Conservation (phyloP, 2,888 invertebrate genomes). For the Rhingia rostrata region DNA sequence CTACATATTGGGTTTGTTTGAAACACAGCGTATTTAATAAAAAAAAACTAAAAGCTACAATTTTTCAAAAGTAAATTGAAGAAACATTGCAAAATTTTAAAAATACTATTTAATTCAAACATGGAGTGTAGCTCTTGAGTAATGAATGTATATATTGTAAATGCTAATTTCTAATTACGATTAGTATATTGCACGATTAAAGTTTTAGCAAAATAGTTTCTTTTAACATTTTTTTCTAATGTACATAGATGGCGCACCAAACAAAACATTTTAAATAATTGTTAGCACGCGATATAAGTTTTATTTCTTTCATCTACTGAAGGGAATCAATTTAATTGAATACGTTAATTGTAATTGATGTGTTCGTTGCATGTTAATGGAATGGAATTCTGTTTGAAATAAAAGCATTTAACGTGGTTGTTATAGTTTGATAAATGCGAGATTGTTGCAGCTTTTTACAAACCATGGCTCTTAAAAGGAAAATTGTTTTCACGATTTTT, state of each 20-base stretch:
- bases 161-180: slow-evolving; percentile 40
- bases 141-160: too few relatives aligned
- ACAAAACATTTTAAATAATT: slow-evolving; percentile 34
- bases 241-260: slow-evolving; percentile 45
- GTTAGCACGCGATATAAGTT: not conserved
- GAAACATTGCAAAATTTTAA: slow-evolving; percentile 38
- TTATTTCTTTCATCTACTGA: slow-evolving; percentile 9
- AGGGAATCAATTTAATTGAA: slow-evolving; percentile 56
- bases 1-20: not conserved
- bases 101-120: slow-evolving; percentile 48
- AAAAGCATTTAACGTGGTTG: not conserved
- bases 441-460: too few relatives aligned
- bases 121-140: slow-evolving; percentile 45
- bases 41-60: slow-evolving; percentile 19
- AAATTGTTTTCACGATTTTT: too few relatives aligned
- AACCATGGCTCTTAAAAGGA: too few relatives aligned
- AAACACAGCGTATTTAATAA: not conserved
- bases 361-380: slow-evolving; percentile 70
- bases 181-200: slow-evolving; percentile 62
- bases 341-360: slow-evolving; percentile 51
- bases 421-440: slow-evolving; percentile 4
- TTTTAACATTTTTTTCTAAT: slow-evolving; percentile 20
- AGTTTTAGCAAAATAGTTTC: slow-evolving; percentile 70
- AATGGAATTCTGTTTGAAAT: slow-evolving; percentile 54
- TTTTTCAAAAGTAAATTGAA: slow-evolving; percentile 4